Base-by-base conservation (phyloP, 1,140 invertebrate species). In the Drosophila prosaltans region DNA sequence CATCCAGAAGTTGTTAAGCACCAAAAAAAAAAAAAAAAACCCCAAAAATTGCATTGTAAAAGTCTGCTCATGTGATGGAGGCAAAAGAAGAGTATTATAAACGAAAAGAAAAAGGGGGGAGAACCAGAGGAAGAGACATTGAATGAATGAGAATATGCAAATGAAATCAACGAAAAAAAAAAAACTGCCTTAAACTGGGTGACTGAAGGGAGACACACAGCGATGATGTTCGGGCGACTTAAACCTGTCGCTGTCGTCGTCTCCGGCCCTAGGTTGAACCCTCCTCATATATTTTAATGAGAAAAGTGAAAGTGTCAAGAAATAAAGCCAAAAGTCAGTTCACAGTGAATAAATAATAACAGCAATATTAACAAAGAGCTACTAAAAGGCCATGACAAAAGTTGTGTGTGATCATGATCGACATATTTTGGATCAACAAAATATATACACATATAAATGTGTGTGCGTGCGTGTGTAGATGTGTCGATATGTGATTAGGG, bases 231-330 rank as follows among this genome's bases (percentile, higher is more conserved):
- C 39, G 62, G 60, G 66, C 72, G 45, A 10, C 28, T 16, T 16
- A 65, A 48, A 67, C 71, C 73, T 54, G 57, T 41, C 59, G 65
- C 68, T 71, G 74, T 66, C 74, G 74, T 73, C 78, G 16, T 66
- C 65, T 68, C 41, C 51, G 64, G 66, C 65, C 51, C 51, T 41
- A 69, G 65, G 65, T 66, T 59, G 72, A 65, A 67, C 72, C 45
- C 79, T 68, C 79, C 16, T 16, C 16, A 16, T 16, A 77, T 74
- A 86, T 83, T 86, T 88, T 83, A 88, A 88, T 88, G 83, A 88
- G 84, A 88, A 88, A 88, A 88, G 83, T 77, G 74, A 77, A 77
- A 88, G 83, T 88, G 83, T 88, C 83, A 88, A 88, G 77, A 88
- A 88, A 88, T 63, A 67, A 74, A 69, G 63, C 58, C 59, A 62